phyloP scores from a whole-genome alignment of 2,888 invertebrate species.

The Isoperla grammatica region DNA sequence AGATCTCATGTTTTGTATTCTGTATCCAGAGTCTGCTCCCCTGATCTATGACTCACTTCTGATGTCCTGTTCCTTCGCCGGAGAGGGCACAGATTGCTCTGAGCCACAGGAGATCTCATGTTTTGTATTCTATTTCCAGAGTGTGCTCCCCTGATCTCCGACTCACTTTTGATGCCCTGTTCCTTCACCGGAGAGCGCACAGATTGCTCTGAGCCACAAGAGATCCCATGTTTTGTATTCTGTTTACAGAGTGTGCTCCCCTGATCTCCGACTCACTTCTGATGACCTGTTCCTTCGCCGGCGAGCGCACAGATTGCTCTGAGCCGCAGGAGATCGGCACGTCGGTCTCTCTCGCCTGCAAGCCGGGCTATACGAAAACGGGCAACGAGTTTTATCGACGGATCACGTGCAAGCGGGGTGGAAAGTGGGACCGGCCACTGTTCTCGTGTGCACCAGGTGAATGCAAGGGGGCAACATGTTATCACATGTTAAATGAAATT shows the following conservation, averaged over 20 bases:
- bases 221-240: too few relatives aligned
- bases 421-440: constrained; percentile 34
- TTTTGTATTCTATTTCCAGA: too few relatives aligned
- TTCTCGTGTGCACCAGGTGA: constrained; percentile 36
- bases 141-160: too few relatives aligned
- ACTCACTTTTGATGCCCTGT: too few relatives aligned
- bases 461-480: too few relatives aligned
- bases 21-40: constrained; percentile 31
- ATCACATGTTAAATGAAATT: too few relatives aligned
- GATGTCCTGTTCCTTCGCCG: constrained; percentile 33
- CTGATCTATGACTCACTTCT: constrained; percentile 34
- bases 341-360: constrained; percentile 35
- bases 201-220: too few relatives aligned
- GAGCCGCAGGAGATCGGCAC: constrained; percentile 34
- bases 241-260: constrained; percentile 29
- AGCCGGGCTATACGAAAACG: constrained; percentile 35
- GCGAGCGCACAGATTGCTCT: constrained; percentile 33
- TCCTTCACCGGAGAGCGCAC: too few relatives aligned
- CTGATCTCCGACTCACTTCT: constrained; percentile 34
- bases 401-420: constrained; percentile 33
- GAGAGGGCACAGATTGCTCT: constrained; percentile 33
- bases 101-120: constrained; percentile 31
- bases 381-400: constrained; percentile 36
- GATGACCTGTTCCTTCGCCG: constrained; percentile 33
- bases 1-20: too few relatives aligned